Conservation (phyloP, 2,888 invertebrate genomes). For the Yponomeuta cagnagella region DNA sequence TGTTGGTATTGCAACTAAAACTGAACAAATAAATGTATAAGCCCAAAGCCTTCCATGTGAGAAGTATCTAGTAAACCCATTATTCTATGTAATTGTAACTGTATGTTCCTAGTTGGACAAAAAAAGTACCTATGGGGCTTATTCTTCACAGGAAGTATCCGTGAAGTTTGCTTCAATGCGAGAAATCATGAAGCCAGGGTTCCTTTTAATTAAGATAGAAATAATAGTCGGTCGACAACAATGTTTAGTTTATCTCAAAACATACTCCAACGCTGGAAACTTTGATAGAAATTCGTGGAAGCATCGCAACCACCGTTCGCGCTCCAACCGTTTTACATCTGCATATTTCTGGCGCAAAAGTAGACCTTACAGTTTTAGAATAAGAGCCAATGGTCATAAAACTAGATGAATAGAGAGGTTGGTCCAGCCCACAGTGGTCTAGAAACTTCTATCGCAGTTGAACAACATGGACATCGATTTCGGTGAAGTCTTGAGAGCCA, state of each 20-base stretch:
- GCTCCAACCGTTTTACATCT: background rate
- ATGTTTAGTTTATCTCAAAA: slow-evolving; percentile 13
- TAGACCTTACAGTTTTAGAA: background rate
- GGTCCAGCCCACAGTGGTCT: background rate
- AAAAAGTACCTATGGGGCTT: no score
- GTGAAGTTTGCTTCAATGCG: no score
- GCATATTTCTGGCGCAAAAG: background rate
- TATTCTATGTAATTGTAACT: no score
- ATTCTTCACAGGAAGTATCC: no score
- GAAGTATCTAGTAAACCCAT: no score
- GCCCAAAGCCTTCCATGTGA: no score
- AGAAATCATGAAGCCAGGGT: no score
- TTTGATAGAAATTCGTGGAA: slow-evolving; percentile 8
- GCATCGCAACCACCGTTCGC: slow-evolving; percentile 2
- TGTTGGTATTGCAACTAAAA: no score
- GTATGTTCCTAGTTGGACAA: no score
- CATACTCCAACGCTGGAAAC: slow-evolving; percentile 7
- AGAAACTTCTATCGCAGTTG: slow-evolving; percentile 7
- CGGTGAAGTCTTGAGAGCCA: slow-evolving; percentile 13
- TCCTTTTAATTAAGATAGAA: no score
- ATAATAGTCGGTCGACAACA: background rate
- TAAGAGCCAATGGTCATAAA: background rate
- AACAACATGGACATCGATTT: slow-evolving; percentile 14
- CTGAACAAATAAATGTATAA: no score
- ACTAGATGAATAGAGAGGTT: background rate